phyloP scores from a whole-genome alignment of 1,140 invertebrate species.

The Philopotamus ludificatus region DNA sequence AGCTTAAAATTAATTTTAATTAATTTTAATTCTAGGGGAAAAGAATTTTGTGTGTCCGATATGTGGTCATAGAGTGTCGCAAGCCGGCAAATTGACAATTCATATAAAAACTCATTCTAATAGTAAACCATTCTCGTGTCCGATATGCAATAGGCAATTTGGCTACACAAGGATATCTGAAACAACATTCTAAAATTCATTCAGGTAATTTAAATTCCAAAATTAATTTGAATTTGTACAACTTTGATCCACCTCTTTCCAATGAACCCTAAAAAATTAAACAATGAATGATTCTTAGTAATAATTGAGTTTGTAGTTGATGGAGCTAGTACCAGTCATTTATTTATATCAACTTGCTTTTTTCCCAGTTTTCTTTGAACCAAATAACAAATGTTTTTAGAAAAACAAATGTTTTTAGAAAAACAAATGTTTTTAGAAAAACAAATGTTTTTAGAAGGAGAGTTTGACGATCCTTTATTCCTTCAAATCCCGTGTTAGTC shows the following conservation, averaged over 20 bases:
- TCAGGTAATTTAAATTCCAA: constrained; percentile 23
- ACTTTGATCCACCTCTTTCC: neutral
- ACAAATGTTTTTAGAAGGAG: too few species aligned
- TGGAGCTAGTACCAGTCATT: too few species aligned
- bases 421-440: too few species aligned
- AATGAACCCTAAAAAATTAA: too few species aligned
- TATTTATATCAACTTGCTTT: too few species aligned
- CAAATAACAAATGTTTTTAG: too few species aligned
- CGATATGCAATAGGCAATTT: constrained; percentile 62
- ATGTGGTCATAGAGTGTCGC: constrained; percentile 34
- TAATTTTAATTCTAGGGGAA: constrained; percentile 29
- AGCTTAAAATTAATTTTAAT: neutral
- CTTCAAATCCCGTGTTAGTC: too few species aligned
- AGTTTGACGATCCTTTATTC: too few species aligned
- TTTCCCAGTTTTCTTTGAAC: too few species aligned
- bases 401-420: too few species aligned
- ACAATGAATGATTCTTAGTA: too few species aligned
- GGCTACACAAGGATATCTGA: constrained; percentile 37
- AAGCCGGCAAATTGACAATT: constrained; percentile 49
- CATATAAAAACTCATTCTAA: constrained; percentile 63
- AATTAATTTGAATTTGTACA: constrained; percentile 3
- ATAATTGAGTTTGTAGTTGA: too few species aligned
- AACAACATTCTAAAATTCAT: constrained; percentile 40
- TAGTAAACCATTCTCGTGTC: constrained; percentile 64
- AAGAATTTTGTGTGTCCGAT: constrained; percentile 39